Conservation (phyloP, 30 jellyfish, hydroid and myxozoan genomes). For the Aurelia sp. region DNA sequence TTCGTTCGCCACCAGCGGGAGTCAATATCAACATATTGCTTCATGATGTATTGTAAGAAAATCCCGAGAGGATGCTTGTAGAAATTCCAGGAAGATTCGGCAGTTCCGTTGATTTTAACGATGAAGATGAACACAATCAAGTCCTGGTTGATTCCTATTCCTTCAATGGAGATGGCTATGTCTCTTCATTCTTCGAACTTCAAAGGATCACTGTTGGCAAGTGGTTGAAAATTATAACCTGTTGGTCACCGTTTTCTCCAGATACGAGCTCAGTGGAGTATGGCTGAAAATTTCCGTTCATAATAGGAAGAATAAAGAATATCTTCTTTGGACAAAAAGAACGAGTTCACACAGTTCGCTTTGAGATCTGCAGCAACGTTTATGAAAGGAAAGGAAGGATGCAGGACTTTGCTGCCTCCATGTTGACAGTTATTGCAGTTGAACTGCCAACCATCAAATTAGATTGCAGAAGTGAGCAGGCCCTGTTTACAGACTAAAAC, state of each 20-base stretch:
- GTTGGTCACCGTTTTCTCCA: too few relatives aligned
- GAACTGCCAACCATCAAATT: constrained; percentile 18
- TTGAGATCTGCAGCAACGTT: neutral
- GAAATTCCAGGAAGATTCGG: neutral
- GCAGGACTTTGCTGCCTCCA: neutral
- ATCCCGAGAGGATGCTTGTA: constrained; percentile 1
- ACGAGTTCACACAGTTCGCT: constrained; percentile 10
- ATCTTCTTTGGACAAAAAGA: neutral
- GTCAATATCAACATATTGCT: constrained; percentile 1
- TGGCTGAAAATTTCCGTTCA: too few relatives aligned
- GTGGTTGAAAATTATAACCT: neutral
- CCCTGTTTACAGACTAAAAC: constrained; percentile 26
- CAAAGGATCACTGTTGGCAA: neutral
- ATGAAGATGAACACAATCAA: neutral
- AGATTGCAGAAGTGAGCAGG: constrained; percentile 16
- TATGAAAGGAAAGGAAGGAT: constrained; percentile 12
- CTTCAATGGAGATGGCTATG: too few relatives aligned
- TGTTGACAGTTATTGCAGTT: neutral
- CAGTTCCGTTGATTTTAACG: neutral
- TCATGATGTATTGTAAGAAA: neutral
- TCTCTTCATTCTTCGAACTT: constrained; percentile 53
- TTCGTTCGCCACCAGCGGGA: constrained; percentile 24
- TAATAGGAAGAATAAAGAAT: too few relatives aligned
- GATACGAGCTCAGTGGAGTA: too few relatives aligned
- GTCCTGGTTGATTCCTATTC: constrained; percentile 53